phyloP scores from a whole-genome alignment of 2,888 invertebrate genomes.

The Crioceris asparagi region DNA sequence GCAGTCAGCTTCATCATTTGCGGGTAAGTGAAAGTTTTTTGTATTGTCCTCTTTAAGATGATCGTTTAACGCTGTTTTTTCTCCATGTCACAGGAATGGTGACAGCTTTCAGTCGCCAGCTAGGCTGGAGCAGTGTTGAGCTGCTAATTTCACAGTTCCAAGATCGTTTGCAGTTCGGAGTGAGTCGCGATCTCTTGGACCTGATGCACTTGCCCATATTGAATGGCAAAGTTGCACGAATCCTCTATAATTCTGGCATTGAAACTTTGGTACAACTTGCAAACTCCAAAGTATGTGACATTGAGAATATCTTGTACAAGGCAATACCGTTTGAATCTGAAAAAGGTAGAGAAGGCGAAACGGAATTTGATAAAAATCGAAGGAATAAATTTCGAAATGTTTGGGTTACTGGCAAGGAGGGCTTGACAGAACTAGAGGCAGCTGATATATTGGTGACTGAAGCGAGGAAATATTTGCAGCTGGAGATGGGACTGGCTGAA shows the following conservation, averaged over 20 bases:
- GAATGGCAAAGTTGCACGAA: constrained; percentile 75
- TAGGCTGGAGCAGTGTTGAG: constrained; percentile 89
- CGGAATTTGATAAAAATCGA: constrained; percentile 50
- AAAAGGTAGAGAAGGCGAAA: constrained; percentile 62
- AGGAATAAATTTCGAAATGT: constrained; percentile 57
- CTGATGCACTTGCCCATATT: constrained; percentile 74
- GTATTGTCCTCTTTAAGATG: background rate
- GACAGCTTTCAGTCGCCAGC: constrained; percentile 83
- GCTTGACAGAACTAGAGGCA: constrained; percentile 72
- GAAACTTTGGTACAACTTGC: constrained; percentile 71
- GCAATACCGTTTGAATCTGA: constrained; percentile 78
- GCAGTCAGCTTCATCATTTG: constrained; percentile 90
- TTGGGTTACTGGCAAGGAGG: constrained; percentile 70
- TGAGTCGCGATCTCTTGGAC: constrained; percentile 80
- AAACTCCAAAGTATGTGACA: constrained; percentile 50
- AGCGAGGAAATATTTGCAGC: constrained; percentile 60
- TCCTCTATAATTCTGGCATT: constrained; percentile 71
- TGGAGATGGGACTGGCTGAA: constrained; percentile 61
- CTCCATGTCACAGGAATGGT: constrained; percentile 62
- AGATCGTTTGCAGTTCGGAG: constrained; percentile 86
- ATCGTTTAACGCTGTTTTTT: background rate
- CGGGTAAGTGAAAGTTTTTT: constrained; percentile 30
- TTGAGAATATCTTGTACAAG: constrained; percentile 69
- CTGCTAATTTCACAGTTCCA: constrained; percentile 87
- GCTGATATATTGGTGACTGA: constrained; percentile 60